Percentiles rank a stretch among this genome's conserved stretches.
phyloP scores from a whole-genome alignment of 2,888 invertebrate genomes.

The Proisotoma minuta region DNA sequence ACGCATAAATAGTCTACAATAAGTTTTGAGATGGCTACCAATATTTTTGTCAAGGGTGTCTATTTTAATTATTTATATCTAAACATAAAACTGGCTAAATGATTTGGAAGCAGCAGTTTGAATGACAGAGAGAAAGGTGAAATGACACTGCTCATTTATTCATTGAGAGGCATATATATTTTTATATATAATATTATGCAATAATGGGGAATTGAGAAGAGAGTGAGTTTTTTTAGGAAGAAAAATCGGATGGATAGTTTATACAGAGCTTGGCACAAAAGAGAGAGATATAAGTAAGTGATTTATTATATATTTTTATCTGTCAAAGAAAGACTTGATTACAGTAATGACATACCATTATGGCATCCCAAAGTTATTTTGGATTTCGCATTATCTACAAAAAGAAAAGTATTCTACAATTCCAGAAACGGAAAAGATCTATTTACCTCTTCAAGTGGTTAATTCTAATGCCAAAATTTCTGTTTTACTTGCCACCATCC shows the following conservation, averaged over 20 bases:
- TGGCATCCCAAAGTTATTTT: constrained; percentile 47
- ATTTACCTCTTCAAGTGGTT: constrained; percentile 30
- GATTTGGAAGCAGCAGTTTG: too few relatives aligned
- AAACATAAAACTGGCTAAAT: too few relatives aligned
- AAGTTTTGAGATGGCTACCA: too few relatives aligned
- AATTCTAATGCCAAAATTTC: background rate
- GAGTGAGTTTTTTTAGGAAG: constrained; percentile 8
- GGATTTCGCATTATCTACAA: constrained; percentile 45
- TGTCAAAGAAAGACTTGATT: constrained; percentile 47
- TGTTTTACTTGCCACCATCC: background rate
- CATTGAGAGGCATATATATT: too few relatives aligned
- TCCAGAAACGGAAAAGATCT: constrained; percentile 10
- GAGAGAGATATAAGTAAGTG: constrained; percentile 43
- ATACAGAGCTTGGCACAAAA: constrained; percentile 36
- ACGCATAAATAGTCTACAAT: too few relatives aligned
- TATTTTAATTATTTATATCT: too few relatives aligned
- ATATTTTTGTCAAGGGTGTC: too few relatives aligned
- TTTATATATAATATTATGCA: background rate
- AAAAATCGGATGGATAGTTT: constrained; percentile 40
- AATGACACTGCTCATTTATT: too few relatives aligned
- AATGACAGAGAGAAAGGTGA: too few relatives aligned
- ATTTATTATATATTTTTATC: constrained; percentile 49
- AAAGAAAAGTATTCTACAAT: constrained; percentile 4
- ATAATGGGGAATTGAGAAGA: background rate
- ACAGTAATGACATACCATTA: constrained; percentile 48